These are phyloP conservation scores for Gorsachius magnificus DNA, from an alignment of 2,797 vertebrate species.

Conservation along the genomic window DNA sequence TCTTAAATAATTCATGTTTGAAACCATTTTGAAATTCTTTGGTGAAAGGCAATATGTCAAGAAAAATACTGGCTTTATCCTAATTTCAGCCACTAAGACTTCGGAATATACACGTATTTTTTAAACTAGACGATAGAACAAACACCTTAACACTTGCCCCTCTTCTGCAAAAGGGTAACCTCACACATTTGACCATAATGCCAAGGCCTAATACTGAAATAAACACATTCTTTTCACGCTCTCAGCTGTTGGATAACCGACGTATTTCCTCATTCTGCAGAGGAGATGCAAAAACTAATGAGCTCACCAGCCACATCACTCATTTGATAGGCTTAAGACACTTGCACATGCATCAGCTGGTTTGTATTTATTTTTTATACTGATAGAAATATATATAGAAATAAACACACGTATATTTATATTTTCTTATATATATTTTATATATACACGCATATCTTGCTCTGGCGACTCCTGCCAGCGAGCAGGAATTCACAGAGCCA, in stretches of 20 bases:
- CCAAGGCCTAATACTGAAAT: not conserved
- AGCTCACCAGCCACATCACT: not conserved
- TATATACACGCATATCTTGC: fast-evolving
- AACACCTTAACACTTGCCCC: not conserved
- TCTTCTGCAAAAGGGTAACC: not conserved
- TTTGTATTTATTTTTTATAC: not conserved
- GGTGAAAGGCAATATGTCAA: not conserved
- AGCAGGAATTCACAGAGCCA: fast-evolving
- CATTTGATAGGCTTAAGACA: not conserved
- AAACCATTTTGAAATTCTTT: conserved; percentile 12
- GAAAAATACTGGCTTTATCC: not conserved
- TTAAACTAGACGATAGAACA: not conserved
- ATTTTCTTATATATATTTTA: no score
- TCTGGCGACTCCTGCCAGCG: not conserved
- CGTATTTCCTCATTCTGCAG: not conserved
- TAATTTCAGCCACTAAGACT: not conserved
- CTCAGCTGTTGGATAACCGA: not conserved
- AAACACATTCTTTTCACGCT: not conserved
- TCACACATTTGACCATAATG: fast-evolving
- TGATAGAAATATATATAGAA: fast-evolving
- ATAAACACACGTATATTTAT: fast-evolving
- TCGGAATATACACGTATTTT: not conserved
- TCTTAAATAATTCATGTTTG: conserved; percentile 10
- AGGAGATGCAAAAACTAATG: not conserved
- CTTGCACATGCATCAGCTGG: not conserved